A percentile compares a stretch with the other conserved stretches of the same genome.
Conservation (phyloP, 2,113 vertebrate genomes). For the Tachycineta bicolor region DNA sequence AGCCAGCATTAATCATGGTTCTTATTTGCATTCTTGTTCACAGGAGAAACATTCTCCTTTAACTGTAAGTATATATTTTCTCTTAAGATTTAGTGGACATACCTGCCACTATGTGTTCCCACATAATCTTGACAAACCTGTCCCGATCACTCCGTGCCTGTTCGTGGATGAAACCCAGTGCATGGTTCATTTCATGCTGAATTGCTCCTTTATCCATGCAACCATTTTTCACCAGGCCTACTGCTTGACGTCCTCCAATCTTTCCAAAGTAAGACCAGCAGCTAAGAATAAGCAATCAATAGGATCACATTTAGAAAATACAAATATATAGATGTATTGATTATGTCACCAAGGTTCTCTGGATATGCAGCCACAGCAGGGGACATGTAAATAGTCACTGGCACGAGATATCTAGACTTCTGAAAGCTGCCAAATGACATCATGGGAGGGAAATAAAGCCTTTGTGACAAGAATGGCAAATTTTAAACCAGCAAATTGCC, state of each 20-base stretch:
- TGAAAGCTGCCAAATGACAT: neutral
- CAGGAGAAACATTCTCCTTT: neutral
- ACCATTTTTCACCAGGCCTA: conserved; percentile 61
- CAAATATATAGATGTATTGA: neutral
- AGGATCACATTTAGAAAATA: neutral
- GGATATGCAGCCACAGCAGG: neutral
- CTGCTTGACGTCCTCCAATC: conserved; percentile 39
- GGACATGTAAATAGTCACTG: neutral
- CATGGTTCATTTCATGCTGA: conserved; percentile 78
- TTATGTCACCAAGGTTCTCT: neutral
- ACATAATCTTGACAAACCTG: conserved; percentile 68
- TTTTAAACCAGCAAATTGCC: neutral
- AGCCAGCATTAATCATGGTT: neutral
- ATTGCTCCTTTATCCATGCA: conserved; percentile 72
- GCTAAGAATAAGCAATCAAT: conserved; percentile 41
- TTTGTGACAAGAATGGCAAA: neutral
- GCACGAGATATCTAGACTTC: neutral
- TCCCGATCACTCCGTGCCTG: conserved; percentile 77
- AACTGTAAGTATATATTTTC: neutral
- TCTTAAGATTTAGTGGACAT: neutral
- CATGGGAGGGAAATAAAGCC: neutral
- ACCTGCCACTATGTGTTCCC: conserved; percentile 72
- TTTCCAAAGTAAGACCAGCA: conserved; percentile 77
- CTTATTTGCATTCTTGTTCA: neutral
- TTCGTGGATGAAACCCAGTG: conserved; percentile 77